phyloP scores from a whole-genome alignment of 1,140 invertebrate species.

The Macrotrachela quadricornifera region DNA sequence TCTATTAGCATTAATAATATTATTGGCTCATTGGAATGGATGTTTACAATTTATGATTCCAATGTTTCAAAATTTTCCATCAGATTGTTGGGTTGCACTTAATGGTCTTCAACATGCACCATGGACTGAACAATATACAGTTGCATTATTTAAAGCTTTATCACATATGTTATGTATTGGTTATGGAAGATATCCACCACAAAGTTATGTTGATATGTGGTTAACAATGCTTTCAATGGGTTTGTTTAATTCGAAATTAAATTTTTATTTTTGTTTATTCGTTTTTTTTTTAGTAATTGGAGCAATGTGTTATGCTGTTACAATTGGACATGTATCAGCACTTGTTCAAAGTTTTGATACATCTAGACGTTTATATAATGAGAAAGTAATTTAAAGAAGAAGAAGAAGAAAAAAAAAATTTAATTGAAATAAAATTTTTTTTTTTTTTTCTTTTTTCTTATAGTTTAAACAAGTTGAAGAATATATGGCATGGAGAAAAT shows the following conservation, averaged over 20 bases:
- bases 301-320: slow-evolving; percentile 79
- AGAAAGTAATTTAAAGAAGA: slow-evolving; percentile 47
- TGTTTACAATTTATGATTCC: slow-evolving; percentile 94
- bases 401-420: neutral
- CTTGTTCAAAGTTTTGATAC: slow-evolving; percentile 94
- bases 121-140: slow-evolving; percentile 94
- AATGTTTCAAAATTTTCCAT: slow-evolving; percentile 90
- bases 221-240: slow-evolving; percentile 93
- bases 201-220: slow-evolving; percentile 93
- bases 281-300: too few relatives aligned
- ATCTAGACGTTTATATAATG: slow-evolving; percentile 80
- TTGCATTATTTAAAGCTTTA: slow-evolving; percentile 94
- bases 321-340: slow-evolving; percentile 90
- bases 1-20: slow-evolving; percentile 93
- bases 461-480: slow-evolving; percentile 73
- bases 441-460: slow-evolving; percentile 1
- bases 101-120: slow-evolving; percentile 87
- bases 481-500: slow-evolving; percentile 90
- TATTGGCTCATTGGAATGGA: slow-evolving; percentile 91
- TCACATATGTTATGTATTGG: slow-evolving; percentile 97
- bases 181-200: slow-evolving; percentile 61
- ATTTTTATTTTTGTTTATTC: slow-evolving; percentile 1
- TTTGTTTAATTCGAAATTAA: neutral
- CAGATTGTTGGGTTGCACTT: slow-evolving; percentile 92
- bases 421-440: too few relatives aligned